Evolutionary conservation across 2,888 invertebrate species (phyloP).

Genomic region (Girardia tigrina): DNA sequence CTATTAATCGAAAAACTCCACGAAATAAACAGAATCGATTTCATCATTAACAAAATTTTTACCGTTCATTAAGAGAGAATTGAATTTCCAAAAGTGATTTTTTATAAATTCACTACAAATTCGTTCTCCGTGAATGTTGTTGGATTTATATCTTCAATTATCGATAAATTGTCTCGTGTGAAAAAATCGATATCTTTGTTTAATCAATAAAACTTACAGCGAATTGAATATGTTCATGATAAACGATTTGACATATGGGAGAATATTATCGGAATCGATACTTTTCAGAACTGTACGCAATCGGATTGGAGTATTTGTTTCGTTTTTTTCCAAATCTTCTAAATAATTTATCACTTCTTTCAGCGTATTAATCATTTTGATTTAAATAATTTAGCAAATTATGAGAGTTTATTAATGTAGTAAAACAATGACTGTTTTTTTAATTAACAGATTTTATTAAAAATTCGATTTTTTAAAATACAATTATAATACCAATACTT

Average conservation of each 20-base stretch:
- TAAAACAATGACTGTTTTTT: background rate
- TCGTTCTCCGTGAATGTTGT: background rate
- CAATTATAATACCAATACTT: too few species aligned
- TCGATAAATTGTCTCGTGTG: background rate
- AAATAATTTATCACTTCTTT: background rate
- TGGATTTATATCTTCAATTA: background rate
- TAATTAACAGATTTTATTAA: background rate
- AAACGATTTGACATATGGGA: background rate
- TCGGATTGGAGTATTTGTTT: background rate
- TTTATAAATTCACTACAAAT: background rate
- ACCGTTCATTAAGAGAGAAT: background rate
- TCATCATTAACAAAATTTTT: too few species aligned
- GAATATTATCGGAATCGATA: background rate
- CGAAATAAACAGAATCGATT: too few species aligned
- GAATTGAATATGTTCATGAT: background rate
- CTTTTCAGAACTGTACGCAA: background rate
- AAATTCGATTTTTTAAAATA: background rate
- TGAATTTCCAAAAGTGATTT: background rate
- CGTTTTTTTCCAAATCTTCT: slow-evolving; percentile 11
- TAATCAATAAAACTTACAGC: background rate
- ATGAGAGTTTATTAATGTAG: background rate
- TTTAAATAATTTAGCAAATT: background rate
- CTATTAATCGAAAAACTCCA: too few species aligned
- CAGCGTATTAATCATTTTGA: slow-evolving; percentile 15
- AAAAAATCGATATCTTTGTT: too few species aligned